phyloP scores from a whole-genome alignment of 2,113 vertebrate species.

The Rana temporaria region DNA sequence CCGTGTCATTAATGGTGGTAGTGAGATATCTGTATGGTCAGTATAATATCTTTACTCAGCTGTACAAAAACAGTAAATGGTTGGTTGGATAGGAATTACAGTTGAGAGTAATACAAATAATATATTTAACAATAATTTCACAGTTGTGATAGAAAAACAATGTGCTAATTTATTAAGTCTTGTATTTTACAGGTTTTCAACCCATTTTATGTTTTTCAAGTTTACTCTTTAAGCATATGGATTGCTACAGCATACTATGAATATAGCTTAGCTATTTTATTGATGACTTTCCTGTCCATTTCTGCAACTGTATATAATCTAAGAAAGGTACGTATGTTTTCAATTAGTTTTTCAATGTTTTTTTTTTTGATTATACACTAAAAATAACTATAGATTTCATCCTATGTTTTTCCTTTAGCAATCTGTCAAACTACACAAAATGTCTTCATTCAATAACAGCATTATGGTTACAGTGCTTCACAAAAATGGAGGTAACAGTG shows the following conservation, averaged over 20 bases:
- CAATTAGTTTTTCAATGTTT: not conserved
- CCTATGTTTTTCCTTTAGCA: conserved; percentile 27
- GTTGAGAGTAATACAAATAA: too few relatives aligned
- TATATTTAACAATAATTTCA: too few relatives aligned
- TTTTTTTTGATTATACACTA: not conserved
- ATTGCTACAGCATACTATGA: conserved; percentile 68
- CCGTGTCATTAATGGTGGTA: too few relatives aligned
- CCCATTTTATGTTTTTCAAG: conserved; percentile 75
- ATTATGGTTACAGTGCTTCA: conserved; percentile 49
- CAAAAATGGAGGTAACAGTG: conserved; percentile 53
- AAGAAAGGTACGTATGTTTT: conserved; percentile 66
- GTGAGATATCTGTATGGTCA: too few relatives aligned
- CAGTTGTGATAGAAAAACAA: too few relatives aligned
- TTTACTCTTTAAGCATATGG: conserved; percentile 71
- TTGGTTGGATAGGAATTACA: too few relatives aligned
- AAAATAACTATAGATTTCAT: not conserved
- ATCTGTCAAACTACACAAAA: conserved; percentile 57
- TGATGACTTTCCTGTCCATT: conserved; percentile 68
- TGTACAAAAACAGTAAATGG: too few relatives aligned
- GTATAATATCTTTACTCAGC: too few relatives aligned
- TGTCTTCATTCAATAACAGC: conserved; percentile 52
- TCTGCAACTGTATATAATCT: conserved; percentile 68
- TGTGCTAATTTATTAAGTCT: not conserved
- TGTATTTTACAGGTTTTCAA: conserved; percentile 70
- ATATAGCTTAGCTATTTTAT: conserved; percentile 70